Evolutionary conservation across 2,797 vertebrate genomes (phyloP).

Genomic region (Menidia menidia): DNA sequence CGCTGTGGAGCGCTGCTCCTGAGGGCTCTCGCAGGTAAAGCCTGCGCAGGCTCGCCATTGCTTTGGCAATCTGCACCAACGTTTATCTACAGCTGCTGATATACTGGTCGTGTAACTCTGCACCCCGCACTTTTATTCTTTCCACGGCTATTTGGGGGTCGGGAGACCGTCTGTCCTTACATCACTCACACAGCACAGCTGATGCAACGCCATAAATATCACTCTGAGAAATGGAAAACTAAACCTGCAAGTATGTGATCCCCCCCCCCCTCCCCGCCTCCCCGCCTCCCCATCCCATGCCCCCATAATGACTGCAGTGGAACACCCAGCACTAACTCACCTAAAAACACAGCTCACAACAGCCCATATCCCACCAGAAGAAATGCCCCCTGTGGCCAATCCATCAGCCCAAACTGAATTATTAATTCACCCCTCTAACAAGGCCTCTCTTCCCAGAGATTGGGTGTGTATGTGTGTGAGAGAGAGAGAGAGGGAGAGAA

Average conservation of each 20-base stretch:
- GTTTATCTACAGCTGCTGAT: constrained; percentile 46
- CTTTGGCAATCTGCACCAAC: constrained; percentile 44
- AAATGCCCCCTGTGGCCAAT: constrained; percentile 49
- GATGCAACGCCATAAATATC: constrained; percentile 84
- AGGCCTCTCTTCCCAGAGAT: constrained; percentile 31
- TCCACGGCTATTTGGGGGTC: constrained; percentile 76
- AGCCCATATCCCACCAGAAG: constrained; percentile 36
- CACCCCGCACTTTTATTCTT: constrained; percentile 77
- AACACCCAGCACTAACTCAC: constrained; percentile 66
- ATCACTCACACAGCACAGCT: constrained; percentile 77
- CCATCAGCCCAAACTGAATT: constrained; percentile 63
- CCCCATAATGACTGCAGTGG: constrained; percentile 44
- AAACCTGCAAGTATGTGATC: constrained; percentile 66
- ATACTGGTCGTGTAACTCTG: constrained; percentile 53
- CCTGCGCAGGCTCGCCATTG: constrained; percentile 1
- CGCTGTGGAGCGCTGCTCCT: constrained; percentile 37
- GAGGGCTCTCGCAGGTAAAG: constrained; percentile 37
- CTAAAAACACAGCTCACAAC: constrained; percentile 60
- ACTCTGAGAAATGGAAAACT: constrained; percentile 77
- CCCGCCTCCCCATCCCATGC: neutral
- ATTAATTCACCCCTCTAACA: constrained; percentile 63
- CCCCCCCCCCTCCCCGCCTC: neutral
- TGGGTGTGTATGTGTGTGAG: constrained; percentile 4
- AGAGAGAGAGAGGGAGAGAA: neutral
- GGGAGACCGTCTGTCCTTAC: constrained; percentile 75